Conservation (phyloP, 2,888 invertebrate genomes). For the Perithous albicinctus region DNA sequence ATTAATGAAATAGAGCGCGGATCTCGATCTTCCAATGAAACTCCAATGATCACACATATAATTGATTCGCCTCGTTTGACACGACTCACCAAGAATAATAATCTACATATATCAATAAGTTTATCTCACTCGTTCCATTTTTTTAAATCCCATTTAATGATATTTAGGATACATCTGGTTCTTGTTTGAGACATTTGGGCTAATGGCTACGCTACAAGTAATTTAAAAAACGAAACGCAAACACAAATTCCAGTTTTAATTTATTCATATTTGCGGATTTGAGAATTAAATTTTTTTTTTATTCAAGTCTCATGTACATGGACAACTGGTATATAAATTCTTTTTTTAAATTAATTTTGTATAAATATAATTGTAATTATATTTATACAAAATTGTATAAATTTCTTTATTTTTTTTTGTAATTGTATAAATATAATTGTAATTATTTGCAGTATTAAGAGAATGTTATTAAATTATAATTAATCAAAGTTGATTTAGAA, state of each 20-base stretch:
- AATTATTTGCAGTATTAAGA: not conserved
- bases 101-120: not conserved
- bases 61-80: not conserved
- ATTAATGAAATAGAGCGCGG: not conserved
- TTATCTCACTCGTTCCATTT: not conserved
- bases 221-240: constrained; percentile 8
- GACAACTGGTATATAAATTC: not conserved
- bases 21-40: not conserved
- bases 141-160: constrained; percentile 7
- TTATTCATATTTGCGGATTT: not conserved
- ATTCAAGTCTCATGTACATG: not conserved
- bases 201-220: not conserved
- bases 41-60: not conserved
- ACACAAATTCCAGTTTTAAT: not conserved
- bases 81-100: not conserved
- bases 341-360: not conserved
- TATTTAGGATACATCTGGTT: not conserved
- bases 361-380: not conserved
- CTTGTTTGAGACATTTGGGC: constrained; percentile 2
- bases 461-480: not conserved
- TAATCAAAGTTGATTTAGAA: not conserved
- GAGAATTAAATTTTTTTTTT: not conserved
- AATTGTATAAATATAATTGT: not conserved
- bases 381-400: not conserved
- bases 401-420: not conserved